Evolutionary conservation across 2,797 vertebrate genomes (phyloP), one percentile per base, ranked within the genome.

Genomic region (Acanthurus lineatus): DNA sequence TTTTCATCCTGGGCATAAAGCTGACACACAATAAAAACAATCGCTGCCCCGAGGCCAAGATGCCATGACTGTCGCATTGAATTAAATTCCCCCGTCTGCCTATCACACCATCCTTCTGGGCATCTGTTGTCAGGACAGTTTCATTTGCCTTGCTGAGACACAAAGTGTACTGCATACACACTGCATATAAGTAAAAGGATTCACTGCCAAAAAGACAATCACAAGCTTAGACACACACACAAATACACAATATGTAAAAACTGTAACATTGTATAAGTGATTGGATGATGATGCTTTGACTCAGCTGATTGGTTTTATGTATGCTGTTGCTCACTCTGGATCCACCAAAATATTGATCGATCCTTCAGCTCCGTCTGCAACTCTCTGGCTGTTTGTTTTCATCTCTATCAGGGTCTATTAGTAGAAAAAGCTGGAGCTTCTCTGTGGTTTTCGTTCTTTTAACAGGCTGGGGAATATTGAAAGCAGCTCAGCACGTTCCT

Each of bases 341-440:
- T 69, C n/a, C 59, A 56, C 47, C 56, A 62, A 83, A 73, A 35
- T 76, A 86, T 79, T 66, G 82, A 89, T 70, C 38, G 32, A 80
- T 69, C 57, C 35, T 76, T 79, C 49, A 79, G 76, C 78, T 82
- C 53, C 58, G 73, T 83, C 71, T 75, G 73, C 11, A 1, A 62
- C 68, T 69, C 54, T 59, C 57, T 54, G 70, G 49, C 70, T 69
- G 77, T 81, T 89, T 89, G 68, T 87, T 83, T 88, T 80, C 68
- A 80, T 88, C 76, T 89, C 73, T 69, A 84, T 77, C 71, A 82
- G 63, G 67, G 40, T 52, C 79, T 70, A 73, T 88, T 89, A 81
- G 48, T 64, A 40, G 57, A 57, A 53, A 68, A 76, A 75, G 57
- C 78, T n/a, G 4, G 2, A 66, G 71, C 70, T 79, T 77, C 68